phyloP scores from a whole-genome alignment of 2,888 invertebrate species.

The Holacanthella duospinosa region DNA sequence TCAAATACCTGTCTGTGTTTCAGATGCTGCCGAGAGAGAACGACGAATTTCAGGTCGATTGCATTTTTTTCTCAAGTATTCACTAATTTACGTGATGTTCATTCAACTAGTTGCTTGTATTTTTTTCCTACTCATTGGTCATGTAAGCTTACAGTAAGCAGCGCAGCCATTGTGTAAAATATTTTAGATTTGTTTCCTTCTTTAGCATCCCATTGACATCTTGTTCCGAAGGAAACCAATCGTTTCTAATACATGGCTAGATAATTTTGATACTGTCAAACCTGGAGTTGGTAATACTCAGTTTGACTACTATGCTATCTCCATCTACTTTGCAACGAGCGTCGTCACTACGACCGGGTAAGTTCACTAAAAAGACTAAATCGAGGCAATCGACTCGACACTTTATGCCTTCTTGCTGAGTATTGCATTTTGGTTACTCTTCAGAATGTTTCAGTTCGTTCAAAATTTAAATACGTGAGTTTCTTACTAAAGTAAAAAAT shows the following conservation, averaged over 20 bases:
- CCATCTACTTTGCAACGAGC: constrained; percentile 21
- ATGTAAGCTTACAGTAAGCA: no score
- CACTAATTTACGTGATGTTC: constrained; percentile 22
- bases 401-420: no score
- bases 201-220: not conserved
- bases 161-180: not conserved
- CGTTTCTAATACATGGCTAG: not conserved
- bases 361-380: no score
- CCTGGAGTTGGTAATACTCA: constrained; percentile 15
- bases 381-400: no score
- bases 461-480: no score
- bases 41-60: constrained; percentile 16
- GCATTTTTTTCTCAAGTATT: constrained; percentile 22
- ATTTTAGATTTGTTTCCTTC: constrained; percentile 12
- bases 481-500: no score
- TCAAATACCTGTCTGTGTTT: not conserved
- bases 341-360: constrained; percentile 30
- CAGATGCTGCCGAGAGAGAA: constrained; percentile 19
- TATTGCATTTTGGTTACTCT: no score
- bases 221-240: not conserved
- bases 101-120: constrained; percentile 22
- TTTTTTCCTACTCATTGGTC: not conserved
- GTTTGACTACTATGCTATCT: constrained; percentile 21
- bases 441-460: no score
- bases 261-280: constrained; percentile 7